phyloP scores from a whole-genome alignment of 2,797 vertebrate genomes.

The Anguilla obscura region DNA sequence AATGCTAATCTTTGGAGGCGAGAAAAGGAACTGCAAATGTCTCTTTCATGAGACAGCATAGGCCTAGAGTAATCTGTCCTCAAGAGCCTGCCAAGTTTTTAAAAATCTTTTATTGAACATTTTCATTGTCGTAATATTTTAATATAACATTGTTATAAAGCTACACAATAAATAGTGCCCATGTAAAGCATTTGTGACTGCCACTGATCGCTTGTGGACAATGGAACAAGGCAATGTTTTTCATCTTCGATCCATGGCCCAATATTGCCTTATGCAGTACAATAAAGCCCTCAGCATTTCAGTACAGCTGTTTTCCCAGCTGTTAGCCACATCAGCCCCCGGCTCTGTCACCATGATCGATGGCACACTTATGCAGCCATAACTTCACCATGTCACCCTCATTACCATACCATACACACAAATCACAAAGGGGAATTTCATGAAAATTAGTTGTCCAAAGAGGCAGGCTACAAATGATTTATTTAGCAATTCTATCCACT shows the following conservation, averaged over 20 bases:
- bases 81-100: neutral
- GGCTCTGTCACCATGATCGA: constrained; percentile 67
- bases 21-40: neutral
- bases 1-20: neutral
- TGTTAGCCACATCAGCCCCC: constrained; percentile 60
- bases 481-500: constrained; percentile 3
- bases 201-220: neutral
- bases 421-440: constrained; percentile 33
- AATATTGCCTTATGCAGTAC: constrained; percentile 45
- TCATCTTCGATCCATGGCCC: neutral
- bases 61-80: neutral
- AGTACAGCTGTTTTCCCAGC: constrained; percentile 67
- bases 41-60: neutral
- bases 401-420: constrained; percentile 57
- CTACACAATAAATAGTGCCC: neutral
- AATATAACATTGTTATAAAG: neutral
- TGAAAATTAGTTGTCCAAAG: constrained; percentile 24
- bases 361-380: constrained; percentile 65
- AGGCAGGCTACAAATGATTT: constrained; percentile 16
- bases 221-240: neutral
- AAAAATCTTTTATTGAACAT: neutral
- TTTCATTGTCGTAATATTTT: neutral
- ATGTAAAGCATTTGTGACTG: neutral
- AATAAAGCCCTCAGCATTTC: constrained; percentile 12
- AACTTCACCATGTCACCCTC: constrained; percentile 64